Percentiles rank a stretch among this genome's conserved stretches.
These are phyloP conservation scores for Carpatolechia fugitivella DNA, from an alignment of 2,888 invertebrate species.

Conservation along the genomic window DNA sequence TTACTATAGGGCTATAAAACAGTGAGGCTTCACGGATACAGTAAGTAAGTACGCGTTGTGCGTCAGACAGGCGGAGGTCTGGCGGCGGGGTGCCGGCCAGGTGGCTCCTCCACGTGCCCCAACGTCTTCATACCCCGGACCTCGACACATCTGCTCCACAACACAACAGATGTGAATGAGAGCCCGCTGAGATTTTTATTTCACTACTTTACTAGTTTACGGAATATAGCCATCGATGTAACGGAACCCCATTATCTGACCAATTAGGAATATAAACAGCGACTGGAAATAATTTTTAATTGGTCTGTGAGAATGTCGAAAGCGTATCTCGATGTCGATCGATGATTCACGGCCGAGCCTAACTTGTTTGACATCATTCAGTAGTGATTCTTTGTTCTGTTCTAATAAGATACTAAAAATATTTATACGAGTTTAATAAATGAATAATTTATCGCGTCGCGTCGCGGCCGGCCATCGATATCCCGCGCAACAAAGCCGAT, in stretches of 20 bases:
- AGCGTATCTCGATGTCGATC: conserved; percentile 30
- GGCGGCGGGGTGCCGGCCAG: conserved; percentile 54
- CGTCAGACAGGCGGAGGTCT: conserved; percentile 36
- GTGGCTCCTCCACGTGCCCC: conserved; percentile 54
- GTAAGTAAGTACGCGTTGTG: conserved; percentile 29
- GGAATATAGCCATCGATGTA: conserved; percentile 32
- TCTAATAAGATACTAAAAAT: conserved; percentile 39
- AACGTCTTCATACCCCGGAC: conserved; percentile 43
- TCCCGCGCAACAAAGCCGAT: conserved; percentile 58
- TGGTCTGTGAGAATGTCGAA: conserved; percentile 46
- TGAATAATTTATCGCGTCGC: conserved; percentile 53
- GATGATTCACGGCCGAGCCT: conserved; percentile 48
- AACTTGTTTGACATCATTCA: conserved; percentile 43
- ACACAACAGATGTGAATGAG: conserved; percentile 42
- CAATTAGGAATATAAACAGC: conserved; percentile 51
- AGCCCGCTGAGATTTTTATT: conserved; percentile 59
- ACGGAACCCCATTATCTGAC: conserved; percentile 45
- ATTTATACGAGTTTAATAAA: conserved; percentile 56
- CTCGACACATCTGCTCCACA: conserved; percentile 47
- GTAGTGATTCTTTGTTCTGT: conserved; percentile 44
- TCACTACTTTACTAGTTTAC: conserved; percentile 31
- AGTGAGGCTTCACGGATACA: conserved; percentile 35
- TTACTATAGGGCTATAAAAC: conserved; percentile 35
- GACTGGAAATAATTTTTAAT: conserved; percentile 58
- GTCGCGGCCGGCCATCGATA: conserved; percentile 39